A percentile compares a stretch with the other conserved stretches of the same genome.
phyloP scores from a whole-genome alignment of 1,140 invertebrate genomes.

The Diuraphis noxia region DNA sequence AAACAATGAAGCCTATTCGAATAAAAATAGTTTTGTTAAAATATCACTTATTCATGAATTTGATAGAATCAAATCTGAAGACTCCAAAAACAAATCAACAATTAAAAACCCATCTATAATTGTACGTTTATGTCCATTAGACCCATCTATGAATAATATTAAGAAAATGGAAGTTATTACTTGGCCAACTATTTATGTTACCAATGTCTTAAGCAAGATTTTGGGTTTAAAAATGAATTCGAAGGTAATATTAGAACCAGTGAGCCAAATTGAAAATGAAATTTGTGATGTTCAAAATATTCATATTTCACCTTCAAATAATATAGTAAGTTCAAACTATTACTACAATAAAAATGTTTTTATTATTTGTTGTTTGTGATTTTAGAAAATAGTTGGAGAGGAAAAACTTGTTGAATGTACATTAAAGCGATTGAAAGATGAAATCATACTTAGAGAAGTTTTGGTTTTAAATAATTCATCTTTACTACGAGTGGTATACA shows the following conservation, averaged over 20 bases:
- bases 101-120: neutral
- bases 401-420: neutral
- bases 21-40: constrained; percentile 19
- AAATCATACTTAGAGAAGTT: neutral
- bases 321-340: neutral
- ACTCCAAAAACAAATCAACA: neutral
- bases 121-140: constrained; percentile 25
- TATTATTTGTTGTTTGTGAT: neutral
- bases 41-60: constrained; percentile 23
- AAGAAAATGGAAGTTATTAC: constrained; percentile 14
- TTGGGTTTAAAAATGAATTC: constrained; percentile 31
- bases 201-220: neutral
- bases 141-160: constrained; percentile 17
- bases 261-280: neutral
- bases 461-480: constrained; percentile 30
- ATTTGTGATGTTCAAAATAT: constrained; percentile 17
- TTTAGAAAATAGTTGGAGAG: neutral
- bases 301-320: neutral
- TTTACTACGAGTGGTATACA: neutral
- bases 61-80: neutral
- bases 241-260: neutral
- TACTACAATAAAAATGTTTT: neutral
- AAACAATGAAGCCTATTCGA: neutral
- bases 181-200: constrained; percentile 45
- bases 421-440: constrained; percentile 25